Percentiles rank a stretch among this genome's conserved stretches.
Conservation (phyloP, 2,888 invertebrate genomes). For the Cataglyphis rosenhaueri region DNA sequence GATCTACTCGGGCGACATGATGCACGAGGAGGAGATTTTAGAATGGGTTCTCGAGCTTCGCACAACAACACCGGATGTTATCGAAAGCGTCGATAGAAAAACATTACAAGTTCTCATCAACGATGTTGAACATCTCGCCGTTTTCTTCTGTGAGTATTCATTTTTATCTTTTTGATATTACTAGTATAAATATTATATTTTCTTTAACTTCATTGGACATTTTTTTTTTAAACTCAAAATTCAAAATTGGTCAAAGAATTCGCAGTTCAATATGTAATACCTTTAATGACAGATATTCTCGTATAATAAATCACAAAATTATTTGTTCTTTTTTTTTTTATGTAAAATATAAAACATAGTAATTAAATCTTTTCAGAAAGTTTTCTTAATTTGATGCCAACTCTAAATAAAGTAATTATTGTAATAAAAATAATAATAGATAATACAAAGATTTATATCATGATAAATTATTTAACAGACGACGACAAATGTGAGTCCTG, state of each 20-base stretch:
- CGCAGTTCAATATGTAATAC: not conserved
- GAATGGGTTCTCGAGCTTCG: constrained; percentile 96
- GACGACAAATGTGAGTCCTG: constrained; percentile 95
- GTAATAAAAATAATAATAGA: not conserved
- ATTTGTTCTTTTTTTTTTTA: not conserved
- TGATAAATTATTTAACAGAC: constrained; percentile 87
- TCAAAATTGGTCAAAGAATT: not conserved
- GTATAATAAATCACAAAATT: not conserved
- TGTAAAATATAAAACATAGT: not conserved
- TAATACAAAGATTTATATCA: constrained; percentile 14
- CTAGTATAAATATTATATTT: not conserved
- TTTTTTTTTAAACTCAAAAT: not conserved
- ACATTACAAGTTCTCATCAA: constrained; percentile 95
- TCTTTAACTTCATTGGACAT: not conserved
- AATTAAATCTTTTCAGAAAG: not conserved
- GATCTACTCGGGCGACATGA: constrained; percentile 95
- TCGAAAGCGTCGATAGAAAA: constrained; percentile 96
- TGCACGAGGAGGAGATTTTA: constrained; percentile 95
- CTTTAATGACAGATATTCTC: not conserved
- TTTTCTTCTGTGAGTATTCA: constrained; percentile 93
- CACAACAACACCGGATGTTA: constrained; percentile 94
- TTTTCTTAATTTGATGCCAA: not conserved
- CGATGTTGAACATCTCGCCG: constrained; percentile 96
- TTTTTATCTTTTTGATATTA: not conserved
- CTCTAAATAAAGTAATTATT: not conserved